Percentiles rank a stretch among this genome's conserved stretches.
These are phyloP conservation scores for Magallana angulata DNA, from an alignment of 1,140 invertebrate species.

Conservation along the genomic window DNA sequence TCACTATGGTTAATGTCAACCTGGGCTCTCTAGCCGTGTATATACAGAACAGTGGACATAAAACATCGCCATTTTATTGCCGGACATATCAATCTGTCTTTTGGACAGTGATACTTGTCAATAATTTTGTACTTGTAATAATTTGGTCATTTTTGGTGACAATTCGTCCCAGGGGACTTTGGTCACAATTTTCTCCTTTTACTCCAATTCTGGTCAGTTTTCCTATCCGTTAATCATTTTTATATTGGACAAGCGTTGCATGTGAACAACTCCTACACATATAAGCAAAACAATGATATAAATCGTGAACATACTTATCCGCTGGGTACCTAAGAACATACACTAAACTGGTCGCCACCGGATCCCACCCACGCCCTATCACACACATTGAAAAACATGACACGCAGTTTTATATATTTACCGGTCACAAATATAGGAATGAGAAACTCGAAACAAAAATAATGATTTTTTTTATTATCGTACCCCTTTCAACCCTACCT, in stretches of 20 bases:
- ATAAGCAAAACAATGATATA: too few relatives aligned
- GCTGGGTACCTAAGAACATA: too few relatives aligned
- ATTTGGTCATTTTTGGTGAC: conserved; percentile 13
- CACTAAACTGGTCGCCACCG: too few relatives aligned
- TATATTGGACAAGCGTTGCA: background rate
- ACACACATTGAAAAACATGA: too few relatives aligned
- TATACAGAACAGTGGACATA: background rate
- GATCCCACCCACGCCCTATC: too few relatives aligned
- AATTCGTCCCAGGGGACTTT: conserved; percentile 4
- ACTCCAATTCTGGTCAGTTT: background rate
- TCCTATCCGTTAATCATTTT: background rate
- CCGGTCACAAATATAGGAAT: too few relatives aligned
- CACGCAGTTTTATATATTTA: too few relatives aligned
- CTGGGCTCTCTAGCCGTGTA: background rate
- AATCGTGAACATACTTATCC: too few relatives aligned
- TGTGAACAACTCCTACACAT: background rate
- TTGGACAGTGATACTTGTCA: conserved; percentile 16
- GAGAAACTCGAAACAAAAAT: too few relatives aligned
- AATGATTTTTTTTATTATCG: too few relatives aligned
- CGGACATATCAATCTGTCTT: background rate
- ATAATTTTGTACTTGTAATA: conserved; percentile 33
- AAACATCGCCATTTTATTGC: background rate
- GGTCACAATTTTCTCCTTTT: background rate
- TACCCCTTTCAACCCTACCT: too few relatives aligned
- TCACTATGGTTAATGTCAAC: background rate